These are phyloP conservation scores for Hydractinia symbiolongicarpus DNA, from an alignment of 30 jellyfish, hydroid and myxozoan genomes.

Conservation along the genomic window DNA sequence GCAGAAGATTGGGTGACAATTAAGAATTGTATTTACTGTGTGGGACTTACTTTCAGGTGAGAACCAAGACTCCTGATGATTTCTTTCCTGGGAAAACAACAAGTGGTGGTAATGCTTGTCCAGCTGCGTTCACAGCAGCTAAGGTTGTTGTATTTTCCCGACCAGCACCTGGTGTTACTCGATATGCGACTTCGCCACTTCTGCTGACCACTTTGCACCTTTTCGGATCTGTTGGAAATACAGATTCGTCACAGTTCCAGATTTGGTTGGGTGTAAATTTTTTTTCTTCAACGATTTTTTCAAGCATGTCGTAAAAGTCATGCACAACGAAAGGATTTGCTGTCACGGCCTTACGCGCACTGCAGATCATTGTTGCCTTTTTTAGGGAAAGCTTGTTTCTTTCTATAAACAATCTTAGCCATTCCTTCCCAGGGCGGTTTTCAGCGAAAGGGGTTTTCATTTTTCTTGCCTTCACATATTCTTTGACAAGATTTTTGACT, in stretches of 20 bases:
- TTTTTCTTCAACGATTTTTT: not conserved
- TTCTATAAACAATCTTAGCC: conserved; percentile 25
- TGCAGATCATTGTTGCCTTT: conserved; percentile 33
- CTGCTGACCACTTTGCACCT: not conserved
- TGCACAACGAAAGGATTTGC: conserved; percentile 35
- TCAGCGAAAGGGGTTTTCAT: not conserved
- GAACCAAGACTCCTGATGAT: too few relatives aligned
- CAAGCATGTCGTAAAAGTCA: not conserved
- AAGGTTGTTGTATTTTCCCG: too few relatives aligned
- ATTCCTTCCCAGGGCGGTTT: conserved; percentile 33
- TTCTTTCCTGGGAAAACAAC: too few relatives aligned
- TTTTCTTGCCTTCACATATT: not conserved
- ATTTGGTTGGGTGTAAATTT: not conserved
- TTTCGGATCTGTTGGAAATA: not conserved
- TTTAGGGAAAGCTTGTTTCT: conserved; percentile 8
- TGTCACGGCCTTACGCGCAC: conserved; percentile 38
- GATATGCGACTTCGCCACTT: too few relatives aligned
- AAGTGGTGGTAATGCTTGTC: too few relatives aligned
- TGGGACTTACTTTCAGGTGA: too few relatives aligned
- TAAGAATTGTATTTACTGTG: not conserved
- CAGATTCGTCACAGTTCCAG: not conserved
- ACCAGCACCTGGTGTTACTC: too few relatives aligned
- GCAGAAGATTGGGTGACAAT: not conserved
- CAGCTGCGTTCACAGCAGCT: too few relatives aligned
- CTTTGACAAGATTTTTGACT: not conserved